Evolutionary conservation across 2,888 invertebrate genomes (phyloP), one percentile per base, ranked within the genome.

Genomic region (Hoplodrina blanda): DNA sequence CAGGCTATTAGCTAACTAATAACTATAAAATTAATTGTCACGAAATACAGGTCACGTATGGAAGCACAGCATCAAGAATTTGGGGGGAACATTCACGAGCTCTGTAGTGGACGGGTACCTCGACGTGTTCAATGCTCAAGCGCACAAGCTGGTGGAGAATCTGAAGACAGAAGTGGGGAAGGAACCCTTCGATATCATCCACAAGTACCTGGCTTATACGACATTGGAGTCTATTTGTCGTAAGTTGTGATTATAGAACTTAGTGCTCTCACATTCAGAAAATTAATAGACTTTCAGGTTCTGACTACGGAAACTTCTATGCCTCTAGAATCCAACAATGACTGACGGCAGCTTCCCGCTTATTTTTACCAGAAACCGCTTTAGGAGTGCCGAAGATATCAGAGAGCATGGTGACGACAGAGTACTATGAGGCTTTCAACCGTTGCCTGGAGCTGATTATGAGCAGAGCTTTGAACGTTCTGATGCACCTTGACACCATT

Each of bases 201-300:
- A 90, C 4, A 86, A 77, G 52, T 83, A 91, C 54, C 68, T 94
- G 41, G 88, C 92, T 0, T 83, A 83, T n/a, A 84, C 86, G 2
- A 91, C 94, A 0, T 66, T 94, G 60, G 93, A 94, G 70, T 73
- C 92, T 17, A 92, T 94, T 54, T 94, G 93, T 65, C 92, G 94
- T 94, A 75, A 91, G 91, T 88, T n/a, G 0, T 0, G 8, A 19
- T 13, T 41, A 13, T 3, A 41, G 4, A 3, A 25, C n/a, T 17
- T 0, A 11, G 1, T 41, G 41, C 11, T 4, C 4, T 41, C 41
- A 2, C 8, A 4, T 8, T 13, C 4, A 41, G 41, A 41, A 41
- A 41, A 37, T 1, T 37, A 37, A 37, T 8, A 37, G 37, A 37
- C 0, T 8, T 33, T 7, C 33, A 33, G 4, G 7, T 37, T 8